Evolutionary conservation across 2,797 vertebrate species (phyloP), one percentile per base, ranked within the genome.

Genomic region (Ctenopoma kingsleyae): DNA sequence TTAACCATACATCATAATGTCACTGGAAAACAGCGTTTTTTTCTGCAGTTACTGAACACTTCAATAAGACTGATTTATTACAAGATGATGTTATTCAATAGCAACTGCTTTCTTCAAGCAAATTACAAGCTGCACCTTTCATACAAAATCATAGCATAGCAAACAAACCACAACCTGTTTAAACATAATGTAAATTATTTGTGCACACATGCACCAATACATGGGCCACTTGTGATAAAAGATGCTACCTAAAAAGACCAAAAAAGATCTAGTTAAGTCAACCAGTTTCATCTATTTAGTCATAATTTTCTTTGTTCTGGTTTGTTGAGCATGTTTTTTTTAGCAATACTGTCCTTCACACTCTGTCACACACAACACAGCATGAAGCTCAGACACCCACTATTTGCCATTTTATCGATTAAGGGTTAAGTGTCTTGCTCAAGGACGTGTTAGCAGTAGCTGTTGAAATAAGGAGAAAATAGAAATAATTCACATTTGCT

Each of bases 401-500:
- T 27, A 38, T 17, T 15, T 19, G 27, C 17, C 17, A 25, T 25
- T 48, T 32, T 16, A 76, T 52, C 27, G 27, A 27, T 19, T 46
- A 54, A 48, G 38, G 48, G 49, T 55, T 56, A 62, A 65, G 23
- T 20, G 50, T 76, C 30, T 57, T 10, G 20, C 57, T 57, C 20
- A 30, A 17, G 32, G 49, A 47, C 32, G 50, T 58, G 75, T 61
- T 20, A 63, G 57, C n/a, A 20, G 13, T 5, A 41, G 57, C 23
- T 65, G 40, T 2, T 51, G 43, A 47, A 48, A 55, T 44, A 30
- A 41, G 22, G 5, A 67, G 13, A 30, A 30, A 55, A 19, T 20
- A 56, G 13, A 58, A 56, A 61, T 58, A 23, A n/a, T 64, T 72
- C 56, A 35, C 30, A 10, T 55, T 58, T 51, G 23, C 50, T 59